A percentile compares a stretch with the other conserved stretches of the same genome.
Conservation (phyloP, 2,113 vertebrate genomes). For the Nycticorax nycticorax region DNA sequence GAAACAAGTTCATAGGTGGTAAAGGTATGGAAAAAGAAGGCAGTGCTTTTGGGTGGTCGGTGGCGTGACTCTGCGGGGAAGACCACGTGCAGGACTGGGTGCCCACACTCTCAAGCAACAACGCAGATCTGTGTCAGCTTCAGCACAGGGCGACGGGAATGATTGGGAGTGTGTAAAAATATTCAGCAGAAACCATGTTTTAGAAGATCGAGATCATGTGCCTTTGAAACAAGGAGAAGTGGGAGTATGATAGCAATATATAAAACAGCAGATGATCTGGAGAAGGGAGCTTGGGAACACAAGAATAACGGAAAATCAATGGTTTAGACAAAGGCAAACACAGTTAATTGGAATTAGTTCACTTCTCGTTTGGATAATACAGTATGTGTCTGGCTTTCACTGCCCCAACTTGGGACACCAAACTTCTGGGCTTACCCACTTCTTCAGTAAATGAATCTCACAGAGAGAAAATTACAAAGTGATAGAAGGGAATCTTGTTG, state of each 20-base stretch:
- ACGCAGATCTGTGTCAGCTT: not conserved
- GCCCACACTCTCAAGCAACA: not conserved
- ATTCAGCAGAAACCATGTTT: not conserved
- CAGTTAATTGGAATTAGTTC: not conserved
- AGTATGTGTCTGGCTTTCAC: not conserved
- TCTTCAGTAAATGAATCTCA: not conserved
- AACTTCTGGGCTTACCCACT: not conserved
- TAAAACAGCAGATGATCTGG: not conserved
- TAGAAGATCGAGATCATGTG: not conserved
- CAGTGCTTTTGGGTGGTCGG: fast-evolving
- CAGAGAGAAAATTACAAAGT: slow-evolving; percentile 32
- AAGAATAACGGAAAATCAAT: slow-evolving; percentile 3
- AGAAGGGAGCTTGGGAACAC: not conserved
- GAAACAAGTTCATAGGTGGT: not conserved
- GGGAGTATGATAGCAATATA: not conserved
- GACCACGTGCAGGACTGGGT: not conserved
- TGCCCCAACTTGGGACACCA: not conserved
- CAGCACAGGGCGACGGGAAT: not conserved
- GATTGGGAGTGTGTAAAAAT: not conserved
- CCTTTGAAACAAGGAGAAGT: not conserved
- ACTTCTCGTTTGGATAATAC: not conserved
- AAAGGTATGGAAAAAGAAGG: not conserved
- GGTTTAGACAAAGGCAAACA: not conserved
- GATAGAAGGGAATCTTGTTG: slow-evolving; percentile 12
- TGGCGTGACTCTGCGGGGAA: fast-evolving